Evolutionary conservation across 2,797 vertebrate genomes (phyloP).

Genomic region (Syndactyla subalaris): DNA sequence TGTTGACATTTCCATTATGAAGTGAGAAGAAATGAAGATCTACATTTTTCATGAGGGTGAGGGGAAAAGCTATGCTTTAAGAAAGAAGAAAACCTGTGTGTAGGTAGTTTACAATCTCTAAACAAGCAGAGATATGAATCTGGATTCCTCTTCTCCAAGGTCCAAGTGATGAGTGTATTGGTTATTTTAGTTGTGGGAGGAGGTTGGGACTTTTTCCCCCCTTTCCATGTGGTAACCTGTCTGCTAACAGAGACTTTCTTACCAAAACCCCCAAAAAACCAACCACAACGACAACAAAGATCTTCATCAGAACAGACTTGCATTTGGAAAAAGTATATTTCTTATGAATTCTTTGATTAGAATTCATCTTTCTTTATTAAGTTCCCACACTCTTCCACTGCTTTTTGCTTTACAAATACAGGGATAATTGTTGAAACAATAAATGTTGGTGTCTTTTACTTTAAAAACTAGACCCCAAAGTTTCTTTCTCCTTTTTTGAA

Average conservation of each 20-base stretch:
- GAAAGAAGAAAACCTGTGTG: background rate
- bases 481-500: background rate
- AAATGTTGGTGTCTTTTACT: background rate
- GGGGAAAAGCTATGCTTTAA: background rate
- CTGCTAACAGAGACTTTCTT: background rate
- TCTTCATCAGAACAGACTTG: background rate
- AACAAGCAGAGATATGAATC: background rate
- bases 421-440: fast-evolving
- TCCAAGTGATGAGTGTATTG: background rate
- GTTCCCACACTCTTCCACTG: background rate
- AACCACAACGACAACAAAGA: background rate
- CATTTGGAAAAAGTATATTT: background rate
- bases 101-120: background rate
- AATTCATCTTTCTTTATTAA: background rate
- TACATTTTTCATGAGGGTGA: background rate
- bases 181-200: background rate
- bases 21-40: background rate
- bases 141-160: background rate
- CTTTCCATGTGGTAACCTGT: background rate
- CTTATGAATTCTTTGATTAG: background rate
- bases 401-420: background rate
- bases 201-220: background rate
- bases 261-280: background rate
- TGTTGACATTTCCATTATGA: conserved; percentile 15
- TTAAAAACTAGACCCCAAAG: background rate